Percentiles rank a stretch among this genome's conserved stretches.
phyloP scores from a whole-genome alignment of 2,113 vertebrate species.

The Datnioides undecimradiatus region DNA sequence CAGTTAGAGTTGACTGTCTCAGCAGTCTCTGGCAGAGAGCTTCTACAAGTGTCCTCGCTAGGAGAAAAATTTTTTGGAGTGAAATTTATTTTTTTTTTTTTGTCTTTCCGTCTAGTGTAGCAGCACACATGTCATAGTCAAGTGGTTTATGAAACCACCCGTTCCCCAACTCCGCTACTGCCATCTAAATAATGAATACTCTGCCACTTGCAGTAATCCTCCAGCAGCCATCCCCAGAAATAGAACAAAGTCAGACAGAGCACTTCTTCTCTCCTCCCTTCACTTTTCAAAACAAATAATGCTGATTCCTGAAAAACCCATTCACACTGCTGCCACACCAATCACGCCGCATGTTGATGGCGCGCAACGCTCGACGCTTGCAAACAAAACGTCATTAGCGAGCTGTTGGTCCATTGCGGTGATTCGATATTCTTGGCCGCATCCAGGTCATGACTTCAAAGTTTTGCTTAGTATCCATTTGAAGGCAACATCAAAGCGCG shows the following conservation, averaged over 20 bases:
- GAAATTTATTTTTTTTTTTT: conserved; percentile 52
- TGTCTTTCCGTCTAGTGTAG: conserved; percentile 63
- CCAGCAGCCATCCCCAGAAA: conserved; percentile 75
- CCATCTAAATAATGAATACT: conserved; percentile 82
- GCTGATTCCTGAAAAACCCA: conserved; percentile 60
- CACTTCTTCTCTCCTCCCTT: conserved; percentile 57
- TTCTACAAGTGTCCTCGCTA: conserved; percentile 67
- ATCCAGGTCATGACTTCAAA: conserved; percentile 67
- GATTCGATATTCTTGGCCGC: conserved; percentile 57
- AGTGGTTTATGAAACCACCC: conserved; percentile 77
- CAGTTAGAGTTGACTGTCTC: conserved; percentile 66
- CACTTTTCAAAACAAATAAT: conserved; percentile 78
- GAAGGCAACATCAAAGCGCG: conserved; percentile 77
- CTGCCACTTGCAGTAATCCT: conserved; percentile 73
- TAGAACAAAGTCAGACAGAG: conserved; percentile 78
- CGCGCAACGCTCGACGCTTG: conserved; percentile 1
- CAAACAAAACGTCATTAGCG: conserved; percentile 8
- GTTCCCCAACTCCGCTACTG: conserved; percentile 71
- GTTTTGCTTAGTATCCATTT: conserved; percentile 69
- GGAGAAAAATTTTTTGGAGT: conserved; percentile 45
- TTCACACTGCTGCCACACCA: conserved; percentile 34
- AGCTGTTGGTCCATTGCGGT: conserved; percentile 17
- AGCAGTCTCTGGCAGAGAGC: conserved; percentile 53
- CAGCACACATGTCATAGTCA: conserved; percentile 78
- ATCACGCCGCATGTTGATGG: conserved; percentile 13